These are phyloP conservation scores for Platycheirus rosarum DNA, from an alignment of 2,888 invertebrate genomes.

Conservation along the genomic window DNA sequence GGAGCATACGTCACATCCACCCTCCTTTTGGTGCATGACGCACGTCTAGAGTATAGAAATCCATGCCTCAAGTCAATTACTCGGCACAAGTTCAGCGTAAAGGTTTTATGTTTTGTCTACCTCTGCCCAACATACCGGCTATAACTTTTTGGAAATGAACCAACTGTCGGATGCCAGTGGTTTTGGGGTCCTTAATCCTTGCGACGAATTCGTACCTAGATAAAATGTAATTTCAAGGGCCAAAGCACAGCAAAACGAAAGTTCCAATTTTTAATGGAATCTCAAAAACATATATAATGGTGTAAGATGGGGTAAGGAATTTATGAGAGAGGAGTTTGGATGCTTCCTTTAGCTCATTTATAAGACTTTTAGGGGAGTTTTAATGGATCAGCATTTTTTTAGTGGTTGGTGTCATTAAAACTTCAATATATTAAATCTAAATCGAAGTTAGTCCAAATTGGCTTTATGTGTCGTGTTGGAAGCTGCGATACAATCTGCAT, in stretches of 20 bases:
- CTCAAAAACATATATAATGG: neutral
- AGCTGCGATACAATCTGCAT: no score
- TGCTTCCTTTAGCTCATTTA: no score
- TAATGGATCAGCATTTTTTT: no score
- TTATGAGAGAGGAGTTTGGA: no score
- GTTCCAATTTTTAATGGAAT: conserved; percentile 54
- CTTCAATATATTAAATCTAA: no score
- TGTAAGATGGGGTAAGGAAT: no score
- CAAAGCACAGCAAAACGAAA: conserved; percentile 54
- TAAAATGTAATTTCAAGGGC: conserved; percentile 71
- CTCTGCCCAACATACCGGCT: neutral
- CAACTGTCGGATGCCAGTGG: conserved; percentile 14
- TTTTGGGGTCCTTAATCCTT: conserved; percentile 66
- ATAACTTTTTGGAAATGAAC: conserved; percentile 7
- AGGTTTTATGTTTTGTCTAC: conserved; percentile 1
- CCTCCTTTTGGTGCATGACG: neutral
- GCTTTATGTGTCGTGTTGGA: no score
- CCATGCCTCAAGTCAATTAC: conserved; percentile 4
- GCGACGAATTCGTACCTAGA: conserved; percentile 59
- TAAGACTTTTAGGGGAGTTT: no score
- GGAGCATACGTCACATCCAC: neutral
- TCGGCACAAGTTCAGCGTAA: conserved; percentile 17
- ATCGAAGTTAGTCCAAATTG: no score
- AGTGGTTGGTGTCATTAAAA: no score
- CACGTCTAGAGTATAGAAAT: neutral